Evolutionary conservation across 2,888 invertebrate genomes (phyloP).

Genomic region (Leptinotarsa peninsularis): DNA sequence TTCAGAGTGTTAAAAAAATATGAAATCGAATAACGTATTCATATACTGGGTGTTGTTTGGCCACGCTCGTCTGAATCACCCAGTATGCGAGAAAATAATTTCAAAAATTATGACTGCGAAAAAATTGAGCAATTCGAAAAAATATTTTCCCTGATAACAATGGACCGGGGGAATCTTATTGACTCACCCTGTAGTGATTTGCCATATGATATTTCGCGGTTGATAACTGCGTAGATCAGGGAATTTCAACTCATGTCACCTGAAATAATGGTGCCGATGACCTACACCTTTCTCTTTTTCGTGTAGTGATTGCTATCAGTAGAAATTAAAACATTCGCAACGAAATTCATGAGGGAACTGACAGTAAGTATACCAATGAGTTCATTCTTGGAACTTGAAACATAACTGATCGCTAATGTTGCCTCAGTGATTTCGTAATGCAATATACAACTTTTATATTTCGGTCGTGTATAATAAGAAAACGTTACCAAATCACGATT

Average conservation of each 20-base stretch:
- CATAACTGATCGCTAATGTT: background rate
- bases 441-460: constrained; percentile 32
- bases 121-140: too few relatives aligned
- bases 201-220: background rate
- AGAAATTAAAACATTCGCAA: background rate
- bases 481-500: constrained; percentile 37
- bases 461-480: constrained; percentile 29
- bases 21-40: too few relatives aligned
- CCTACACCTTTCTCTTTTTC: constrained; percentile 9
- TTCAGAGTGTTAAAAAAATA: too few relatives aligned
- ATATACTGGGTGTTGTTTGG: too few relatives aligned
- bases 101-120: too few relatives aligned
- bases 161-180: too few relatives aligned
- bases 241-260: background rate
- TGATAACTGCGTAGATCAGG: background rate
- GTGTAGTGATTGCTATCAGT: background rate
- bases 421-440: constrained; percentile 16
- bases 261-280: background rate
- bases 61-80: too few relatives aligned
- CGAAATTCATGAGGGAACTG: background rate
- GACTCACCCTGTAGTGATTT: background rate
- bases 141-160: too few relatives aligned
- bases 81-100: too few relatives aligned
- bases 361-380: constrained; percentile 15
- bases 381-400: constrained; percentile 7